Evolutionary conservation across 2,888 invertebrate species (phyloP).

Genomic region (Lathronympha strigana): DNA sequence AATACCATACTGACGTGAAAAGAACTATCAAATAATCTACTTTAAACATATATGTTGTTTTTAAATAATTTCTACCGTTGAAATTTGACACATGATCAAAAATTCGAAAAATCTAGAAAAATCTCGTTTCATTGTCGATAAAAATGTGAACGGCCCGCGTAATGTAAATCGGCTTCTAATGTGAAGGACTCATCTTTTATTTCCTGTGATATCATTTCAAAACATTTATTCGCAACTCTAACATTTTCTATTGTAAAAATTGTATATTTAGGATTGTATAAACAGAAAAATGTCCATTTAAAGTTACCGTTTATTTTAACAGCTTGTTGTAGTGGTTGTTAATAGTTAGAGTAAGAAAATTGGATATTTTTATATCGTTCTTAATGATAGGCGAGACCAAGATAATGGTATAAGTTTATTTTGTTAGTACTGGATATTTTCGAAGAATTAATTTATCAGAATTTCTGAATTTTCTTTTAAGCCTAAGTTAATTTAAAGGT

Average conservation of each 20-base stretch:
- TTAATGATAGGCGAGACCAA: constrained; percentile 67
- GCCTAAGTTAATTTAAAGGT: no score
- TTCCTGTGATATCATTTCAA: constrained; percentile 69
- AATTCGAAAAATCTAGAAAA: no score
- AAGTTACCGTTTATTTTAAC: constrained; percentile 47
- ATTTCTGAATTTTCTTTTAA: no score
- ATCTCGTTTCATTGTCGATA: no score
- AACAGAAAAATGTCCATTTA: constrained; percentile 38
- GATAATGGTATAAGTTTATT: constrained; percentile 50
- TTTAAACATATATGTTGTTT: no score
- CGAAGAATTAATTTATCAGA: neutral
- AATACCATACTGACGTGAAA: no score
- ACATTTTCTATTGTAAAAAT: constrained; percentile 13
- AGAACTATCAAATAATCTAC: no score
- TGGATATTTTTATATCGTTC: constrained; percentile 72
- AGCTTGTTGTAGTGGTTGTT: constrained; percentile 59
- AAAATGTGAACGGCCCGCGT: no score
- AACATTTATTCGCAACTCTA: constrained; percentile 24
- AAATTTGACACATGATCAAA: no score
- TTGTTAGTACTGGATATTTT: constrained; percentile 18
- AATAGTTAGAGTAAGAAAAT: constrained; percentile 63
- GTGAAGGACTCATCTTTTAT: constrained; percentile 59
- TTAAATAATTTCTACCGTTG: no score
- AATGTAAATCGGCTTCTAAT: constrained; percentile 29
- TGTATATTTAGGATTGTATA: constrained; percentile 39